These are phyloP conservation scores for Melipona bicolor DNA, from an alignment of 2,888 invertebrate species.

Conservation along the genomic window DNA sequence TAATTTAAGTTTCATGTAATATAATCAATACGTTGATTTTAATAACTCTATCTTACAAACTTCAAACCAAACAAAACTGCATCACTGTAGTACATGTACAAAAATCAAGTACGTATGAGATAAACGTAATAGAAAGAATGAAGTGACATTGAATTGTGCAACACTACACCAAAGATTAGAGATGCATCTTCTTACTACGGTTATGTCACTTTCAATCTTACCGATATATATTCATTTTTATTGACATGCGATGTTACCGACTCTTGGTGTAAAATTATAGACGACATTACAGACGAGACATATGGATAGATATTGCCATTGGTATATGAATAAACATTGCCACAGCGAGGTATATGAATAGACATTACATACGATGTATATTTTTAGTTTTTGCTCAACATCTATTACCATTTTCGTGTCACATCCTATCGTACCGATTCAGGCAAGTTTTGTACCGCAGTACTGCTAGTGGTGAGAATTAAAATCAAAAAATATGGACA, in stretches of 20 bases:
- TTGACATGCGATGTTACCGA: not conserved
- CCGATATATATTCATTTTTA: not conserved
- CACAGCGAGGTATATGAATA: too few species aligned
- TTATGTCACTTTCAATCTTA: not conserved
- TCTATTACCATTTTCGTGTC: too few species aligned
- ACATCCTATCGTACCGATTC: too few species aligned
- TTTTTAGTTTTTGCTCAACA: too few species aligned
- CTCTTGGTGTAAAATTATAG: not conserved
- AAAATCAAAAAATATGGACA: too few species aligned
- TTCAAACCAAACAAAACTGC: not conserved
- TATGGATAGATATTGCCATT: too few species aligned
- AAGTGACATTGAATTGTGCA: not conserved
- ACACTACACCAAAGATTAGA: not conserved
- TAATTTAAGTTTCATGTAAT: not conserved
- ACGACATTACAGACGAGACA: too few species aligned
- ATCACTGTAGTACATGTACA: not conserved
- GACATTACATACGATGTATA: too few species aligned
- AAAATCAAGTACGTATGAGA: not conserved
- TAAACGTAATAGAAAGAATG: not conserved
- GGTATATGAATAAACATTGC: too few species aligned
- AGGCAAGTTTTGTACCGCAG: too few species aligned
- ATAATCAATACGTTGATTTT: not conserved
- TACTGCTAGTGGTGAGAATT: too few species aligned
- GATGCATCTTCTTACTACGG: not conserved
- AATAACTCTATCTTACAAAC: not conserved